Conservation (phyloP, 2,113 vertebrate species). For the Melospiza georgiana region DNA sequence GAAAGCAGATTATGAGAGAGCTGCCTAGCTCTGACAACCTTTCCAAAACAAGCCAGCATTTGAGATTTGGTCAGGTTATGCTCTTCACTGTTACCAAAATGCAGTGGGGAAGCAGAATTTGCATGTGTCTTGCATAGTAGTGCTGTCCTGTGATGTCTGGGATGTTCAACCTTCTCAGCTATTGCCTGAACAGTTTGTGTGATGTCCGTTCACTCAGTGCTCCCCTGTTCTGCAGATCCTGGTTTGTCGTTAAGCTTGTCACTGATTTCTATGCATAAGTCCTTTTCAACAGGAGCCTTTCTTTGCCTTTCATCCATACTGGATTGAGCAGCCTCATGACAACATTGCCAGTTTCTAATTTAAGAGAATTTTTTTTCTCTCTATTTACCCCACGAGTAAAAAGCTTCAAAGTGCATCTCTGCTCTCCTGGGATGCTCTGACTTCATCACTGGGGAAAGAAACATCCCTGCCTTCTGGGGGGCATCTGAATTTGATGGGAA, state of each 20-base stretch:
- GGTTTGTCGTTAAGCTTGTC: neutral
- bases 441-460: neutral
- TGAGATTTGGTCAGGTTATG: neutral
- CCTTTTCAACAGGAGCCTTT: neutral
- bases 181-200: neutral
- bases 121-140: neutral
- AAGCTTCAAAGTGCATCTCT: neutral
- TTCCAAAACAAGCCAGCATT: neutral
- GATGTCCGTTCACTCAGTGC: neutral
- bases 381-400: neutral
- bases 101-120: neutral
- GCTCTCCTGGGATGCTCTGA: neutral
- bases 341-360: neutral
- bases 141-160: neutral
- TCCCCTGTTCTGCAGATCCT: neutral
- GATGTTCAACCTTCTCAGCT: neutral
- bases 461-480: neutral
- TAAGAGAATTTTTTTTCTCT: too few species aligned
- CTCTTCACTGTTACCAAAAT: neutral
- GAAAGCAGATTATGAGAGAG: neutral
- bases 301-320: neutral
- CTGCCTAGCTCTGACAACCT: neutral
- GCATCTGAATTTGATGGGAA: neutral
- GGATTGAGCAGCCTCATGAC: neutral
- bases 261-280: neutral